A percentile compares a stretch with the other conserved stretches of the same genome.
phyloP scores from a whole-genome alignment of 2,888 invertebrate species.

The Conistra vaccinii region DNA sequence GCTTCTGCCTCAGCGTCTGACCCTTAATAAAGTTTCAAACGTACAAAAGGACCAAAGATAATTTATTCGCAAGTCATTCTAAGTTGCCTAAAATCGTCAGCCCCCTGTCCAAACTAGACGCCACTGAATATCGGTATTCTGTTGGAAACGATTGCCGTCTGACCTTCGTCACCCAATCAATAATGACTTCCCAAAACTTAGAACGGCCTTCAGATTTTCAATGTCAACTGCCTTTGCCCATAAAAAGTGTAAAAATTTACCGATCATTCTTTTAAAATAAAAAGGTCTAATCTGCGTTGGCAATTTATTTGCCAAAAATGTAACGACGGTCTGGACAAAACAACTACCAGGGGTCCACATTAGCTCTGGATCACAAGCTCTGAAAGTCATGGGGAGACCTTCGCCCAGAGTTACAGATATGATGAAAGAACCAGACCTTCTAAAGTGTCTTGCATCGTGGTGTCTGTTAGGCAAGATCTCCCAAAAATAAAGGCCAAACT shows the following conservation, averaged over 20 bases:
- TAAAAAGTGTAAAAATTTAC: no score
- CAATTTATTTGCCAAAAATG: no score
- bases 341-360: neutral
- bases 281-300: no score
- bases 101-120: neutral
- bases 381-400: neutral
- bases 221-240: neutral
- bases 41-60: slow-evolving; percentile 27
- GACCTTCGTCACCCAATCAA: neutral
- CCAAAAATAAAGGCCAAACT: slow-evolving; percentile 7
- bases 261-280: no score
- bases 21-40: slow-evolving; percentile 41
- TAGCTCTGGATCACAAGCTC: neutral
- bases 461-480: neutral
- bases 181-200: neutral
- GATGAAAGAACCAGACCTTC: neutral
- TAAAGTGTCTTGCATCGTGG: neutral
- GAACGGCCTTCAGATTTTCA: neutral
- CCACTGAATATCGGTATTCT: neutral
- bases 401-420: neutral
- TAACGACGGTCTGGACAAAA: no score
- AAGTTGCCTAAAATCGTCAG: slow-evolving; percentile 13
- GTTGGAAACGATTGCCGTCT: neutral
- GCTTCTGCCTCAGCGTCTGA: slow-evolving; percentile 40
- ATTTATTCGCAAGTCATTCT: slow-evolving; percentile 31